Conservation (phyloP, 2,888 invertebrate species). For the Trissonchulus sp. region DNA sequence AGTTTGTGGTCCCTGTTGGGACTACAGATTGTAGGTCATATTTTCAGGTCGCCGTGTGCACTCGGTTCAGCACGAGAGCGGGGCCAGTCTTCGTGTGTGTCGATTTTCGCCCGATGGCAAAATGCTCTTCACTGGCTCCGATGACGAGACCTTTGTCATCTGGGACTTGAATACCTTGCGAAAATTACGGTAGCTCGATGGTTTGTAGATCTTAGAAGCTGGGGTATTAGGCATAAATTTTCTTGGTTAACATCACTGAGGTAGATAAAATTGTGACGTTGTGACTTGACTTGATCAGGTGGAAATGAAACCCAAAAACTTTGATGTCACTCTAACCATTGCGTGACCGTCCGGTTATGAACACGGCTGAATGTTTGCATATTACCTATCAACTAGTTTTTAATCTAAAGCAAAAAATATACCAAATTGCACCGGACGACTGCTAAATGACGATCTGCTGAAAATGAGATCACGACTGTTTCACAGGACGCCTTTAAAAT, state of each 20-base stretch:
- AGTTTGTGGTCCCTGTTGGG: no score
- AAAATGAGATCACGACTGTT: neutral
- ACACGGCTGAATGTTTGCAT: no score
- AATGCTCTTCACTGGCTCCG: slow-evolving; percentile 65
- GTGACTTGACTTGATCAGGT: no score
- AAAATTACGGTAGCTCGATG: slow-evolving; percentile 20
- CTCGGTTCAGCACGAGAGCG: slow-evolving; percentile 64
- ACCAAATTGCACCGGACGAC: no score
- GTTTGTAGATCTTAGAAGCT: no score
- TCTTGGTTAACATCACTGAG: no score
- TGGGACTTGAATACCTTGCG: slow-evolving; percentile 62
- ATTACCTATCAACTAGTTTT: neutral
- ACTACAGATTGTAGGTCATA: no score
- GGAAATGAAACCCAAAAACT: neutral
- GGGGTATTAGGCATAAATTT: no score
- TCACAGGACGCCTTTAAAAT: neutral
- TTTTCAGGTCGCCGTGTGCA: slow-evolving; percentile 59
- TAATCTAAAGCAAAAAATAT: slow-evolving; percentile 4
- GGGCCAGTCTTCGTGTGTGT: slow-evolving; percentile 64
- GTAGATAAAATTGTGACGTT: no score
- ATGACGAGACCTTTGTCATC: slow-evolving; percentile 66
- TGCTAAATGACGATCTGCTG: no score
- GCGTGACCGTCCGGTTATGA: neutral
- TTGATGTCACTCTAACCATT: neutral
- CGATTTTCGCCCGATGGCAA: slow-evolving; percentile 65